Base-by-base conservation (phyloP, 2,797 vertebrate genomes). In the Coranthus polyacanthus region DNA sequence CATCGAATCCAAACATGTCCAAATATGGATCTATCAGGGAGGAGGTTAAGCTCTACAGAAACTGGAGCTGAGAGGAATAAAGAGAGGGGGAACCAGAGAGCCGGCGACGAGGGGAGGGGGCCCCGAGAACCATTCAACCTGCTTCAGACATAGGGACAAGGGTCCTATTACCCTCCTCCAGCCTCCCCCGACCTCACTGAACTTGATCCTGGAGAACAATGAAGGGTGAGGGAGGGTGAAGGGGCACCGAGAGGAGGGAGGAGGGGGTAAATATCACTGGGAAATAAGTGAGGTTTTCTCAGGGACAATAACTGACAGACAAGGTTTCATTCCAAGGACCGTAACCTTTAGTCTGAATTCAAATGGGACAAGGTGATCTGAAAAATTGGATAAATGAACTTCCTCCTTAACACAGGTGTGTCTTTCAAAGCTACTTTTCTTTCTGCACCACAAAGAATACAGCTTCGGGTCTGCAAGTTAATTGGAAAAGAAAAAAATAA, bases 61-160 rank as follows among this genome's bases (percentile, higher is more conserved):
- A 96, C 91, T 74, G 80, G 92, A 95, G 92, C 92, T 37, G 86
- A 74, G 86, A 75, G 75, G 84, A 89, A 92, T 93, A 92, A 92
- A 92, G 81, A 77, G 62, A n/a, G 69, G 24, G 36, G 62, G 57
- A 68, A 69, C 90, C 86, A 92, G 68, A 73, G 83, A 81, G 75
- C 59, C 73, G 50, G 59, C 61, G 26, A 29, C 26, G 26, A 51
- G 36, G 49, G 67, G 87, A 74, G 77, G 51, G 68, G 76, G 80
- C 51, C 12, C 77, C 72, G 68, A 75, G 86, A 83, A 82, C 91
- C 85, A 81, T 88, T 93, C 92, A 92, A 89, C 88, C 85, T 81
- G 83, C 81, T 89, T 42, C 82, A 87, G 76, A 84, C 78, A 72
- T 56, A 69, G 76, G 83, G 82, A 78, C 93, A 72, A 82, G 86